These are phyloP conservation scores for Eupsittula cactorum DNA, from an alignment of 2,113 vertebrate genomes.

Conservation along the genomic window DNA sequence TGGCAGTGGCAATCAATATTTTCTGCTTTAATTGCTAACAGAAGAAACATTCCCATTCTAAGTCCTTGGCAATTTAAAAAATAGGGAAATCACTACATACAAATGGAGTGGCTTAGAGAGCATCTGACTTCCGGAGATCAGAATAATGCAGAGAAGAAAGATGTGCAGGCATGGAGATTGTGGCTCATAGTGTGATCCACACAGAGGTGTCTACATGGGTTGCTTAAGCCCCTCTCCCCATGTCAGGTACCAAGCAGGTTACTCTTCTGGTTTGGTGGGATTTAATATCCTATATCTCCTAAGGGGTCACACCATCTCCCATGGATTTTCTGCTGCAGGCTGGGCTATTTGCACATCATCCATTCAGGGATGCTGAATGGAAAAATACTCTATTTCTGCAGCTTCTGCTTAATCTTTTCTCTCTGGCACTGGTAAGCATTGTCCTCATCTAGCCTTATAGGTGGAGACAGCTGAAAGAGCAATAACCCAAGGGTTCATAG, in stretches of 20 bases:
- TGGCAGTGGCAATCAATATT: background rate
- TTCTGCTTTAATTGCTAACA: background rate
- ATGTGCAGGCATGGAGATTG: background rate
- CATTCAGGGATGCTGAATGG: background rate
- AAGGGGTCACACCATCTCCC: background rate
- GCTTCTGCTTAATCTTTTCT: constrained; percentile 20
- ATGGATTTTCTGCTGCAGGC: background rate
- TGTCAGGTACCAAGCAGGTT: accelerated
- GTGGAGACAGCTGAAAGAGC: constrained; percentile 49
- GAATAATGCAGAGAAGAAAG: background rate
- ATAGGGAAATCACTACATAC: accelerated
- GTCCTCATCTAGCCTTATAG: constrained; percentile 52
- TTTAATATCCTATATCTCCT: background rate
- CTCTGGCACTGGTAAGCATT: background rate
- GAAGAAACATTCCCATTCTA: background rate
- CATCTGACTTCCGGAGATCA: background rate
- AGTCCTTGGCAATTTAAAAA: background rate
- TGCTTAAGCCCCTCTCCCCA: background rate
- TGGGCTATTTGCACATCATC: background rate
- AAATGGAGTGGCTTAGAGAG: background rate
- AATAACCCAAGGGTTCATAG: background rate
- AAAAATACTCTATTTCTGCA: constrained; percentile 19
- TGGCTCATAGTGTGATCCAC: accelerated
- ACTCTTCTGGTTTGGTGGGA: background rate
- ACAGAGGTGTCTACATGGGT: background rate